Evolutionary conservation across 2,113 vertebrate genomes (phyloP).

Genomic region (Centropus bengalensis): DNA sequence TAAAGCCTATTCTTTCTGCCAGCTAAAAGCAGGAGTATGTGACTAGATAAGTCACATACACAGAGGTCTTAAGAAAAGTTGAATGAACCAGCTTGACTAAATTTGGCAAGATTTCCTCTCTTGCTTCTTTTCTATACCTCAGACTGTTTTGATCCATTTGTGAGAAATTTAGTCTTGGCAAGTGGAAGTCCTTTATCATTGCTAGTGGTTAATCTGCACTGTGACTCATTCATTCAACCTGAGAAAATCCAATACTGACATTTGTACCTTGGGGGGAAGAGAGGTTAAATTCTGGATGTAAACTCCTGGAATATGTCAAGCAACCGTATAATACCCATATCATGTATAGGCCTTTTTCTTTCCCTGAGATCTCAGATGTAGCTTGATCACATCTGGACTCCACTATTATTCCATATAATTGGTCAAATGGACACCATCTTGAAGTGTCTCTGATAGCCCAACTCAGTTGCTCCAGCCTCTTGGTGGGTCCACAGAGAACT

Average conservation of each 20-base stretch:
- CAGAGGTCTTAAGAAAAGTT: constrained; percentile 27
- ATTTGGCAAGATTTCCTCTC: constrained; percentile 52
- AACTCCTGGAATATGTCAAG: constrained; percentile 39
- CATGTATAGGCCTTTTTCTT: neutral
- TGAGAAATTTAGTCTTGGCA: constrained; percentile 77
- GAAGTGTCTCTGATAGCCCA: neutral
- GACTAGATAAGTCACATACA: neutral
- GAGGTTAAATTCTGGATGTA: constrained; percentile 69
- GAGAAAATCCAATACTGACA: constrained; percentile 80
- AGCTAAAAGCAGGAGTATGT: neutral
- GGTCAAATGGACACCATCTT: constrained; percentile 24
- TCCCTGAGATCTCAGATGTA: neutral
- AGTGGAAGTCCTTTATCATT: constrained; percentile 68
- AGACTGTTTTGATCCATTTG: constrained; percentile 70
- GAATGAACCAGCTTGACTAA: constrained; percentile 64
- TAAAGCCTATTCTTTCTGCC: neutral
- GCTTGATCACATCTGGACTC: constrained; percentile 16
- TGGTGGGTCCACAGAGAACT: neutral
- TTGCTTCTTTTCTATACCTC: constrained; percentile 62
- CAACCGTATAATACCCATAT: neutral
- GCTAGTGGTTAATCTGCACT: constrained; percentile 77
- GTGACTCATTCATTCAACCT: constrained; percentile 75
- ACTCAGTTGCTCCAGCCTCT: constrained; percentile 17
- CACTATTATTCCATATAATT: neutral
- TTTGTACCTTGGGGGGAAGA: constrained; percentile 65